Percentiles rank a stretch among this genome's conserved stretches.
Conservation (phyloP, 1,140 invertebrate species). For the Choristoneura fumiferana region DNA sequence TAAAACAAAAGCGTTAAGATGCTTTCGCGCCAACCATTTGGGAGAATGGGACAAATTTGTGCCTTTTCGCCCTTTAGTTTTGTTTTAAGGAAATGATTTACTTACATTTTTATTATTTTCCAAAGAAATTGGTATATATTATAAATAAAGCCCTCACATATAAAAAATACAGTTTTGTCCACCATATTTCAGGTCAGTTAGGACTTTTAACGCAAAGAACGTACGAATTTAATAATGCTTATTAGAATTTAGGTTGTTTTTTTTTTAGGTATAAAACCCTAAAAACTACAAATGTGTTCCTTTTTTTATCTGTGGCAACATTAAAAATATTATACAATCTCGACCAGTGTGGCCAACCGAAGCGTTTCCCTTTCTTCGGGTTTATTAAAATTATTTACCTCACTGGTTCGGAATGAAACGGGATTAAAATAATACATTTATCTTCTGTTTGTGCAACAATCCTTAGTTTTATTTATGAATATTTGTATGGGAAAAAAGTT, state of each 20-base stretch:
- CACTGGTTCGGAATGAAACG: slow-evolving; percentile 8
- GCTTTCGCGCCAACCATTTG: too few species aligned
- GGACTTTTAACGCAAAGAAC: too few species aligned
- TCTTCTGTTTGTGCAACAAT: neutral
- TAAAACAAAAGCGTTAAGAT: neutral
- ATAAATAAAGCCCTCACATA: neutral
- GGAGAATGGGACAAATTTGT: too few species aligned
- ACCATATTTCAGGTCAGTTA: too few species aligned
- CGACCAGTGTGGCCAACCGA: neutral
- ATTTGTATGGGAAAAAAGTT: neutral
- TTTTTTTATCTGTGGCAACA: neutral
- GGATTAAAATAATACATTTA: neutral
- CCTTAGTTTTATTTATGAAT: neutral
- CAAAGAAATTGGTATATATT: neutral
- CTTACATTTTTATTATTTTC: neutral
- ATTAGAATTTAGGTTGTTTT: too few species aligned
- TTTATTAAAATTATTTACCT: slow-evolving; percentile 13
- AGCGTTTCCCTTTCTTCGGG: neutral
- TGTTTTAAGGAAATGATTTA: neutral
- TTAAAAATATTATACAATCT: neutral
- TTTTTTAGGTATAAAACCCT: too few species aligned
- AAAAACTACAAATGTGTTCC: too few species aligned
- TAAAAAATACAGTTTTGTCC: neutral
- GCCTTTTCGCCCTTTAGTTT: neutral
- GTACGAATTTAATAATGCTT: too few species aligned